A percentile compares a stretch with the other conserved stretches of the same genome.
Evolutionary conservation across 2,113 vertebrate genomes (phyloP).

Genomic region (Sminthopsis crassicaudata): DNA sequence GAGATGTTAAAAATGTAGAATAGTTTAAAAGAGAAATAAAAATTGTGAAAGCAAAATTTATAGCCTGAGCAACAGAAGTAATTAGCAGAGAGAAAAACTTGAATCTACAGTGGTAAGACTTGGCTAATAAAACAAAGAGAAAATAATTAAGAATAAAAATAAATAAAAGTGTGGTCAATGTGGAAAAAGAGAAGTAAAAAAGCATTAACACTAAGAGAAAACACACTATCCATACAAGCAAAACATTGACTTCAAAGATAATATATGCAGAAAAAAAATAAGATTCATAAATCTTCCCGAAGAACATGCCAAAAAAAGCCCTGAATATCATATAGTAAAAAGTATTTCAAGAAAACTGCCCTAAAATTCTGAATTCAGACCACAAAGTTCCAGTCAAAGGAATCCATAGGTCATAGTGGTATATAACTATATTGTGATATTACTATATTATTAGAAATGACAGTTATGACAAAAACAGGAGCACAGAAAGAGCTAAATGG

Average conservation of each 20-base stretch:
- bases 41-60: background rate
- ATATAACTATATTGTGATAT: no score
- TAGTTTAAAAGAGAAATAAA: background rate
- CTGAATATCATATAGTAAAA: background rate
- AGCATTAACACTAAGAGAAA: background rate
- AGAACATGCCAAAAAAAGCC: background rate
- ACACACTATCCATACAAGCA: background rate
- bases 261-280: background rate
- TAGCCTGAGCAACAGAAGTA: background rate
- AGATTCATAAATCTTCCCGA: background rate
- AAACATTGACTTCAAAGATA: background rate
- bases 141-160: background rate
- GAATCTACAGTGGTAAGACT: background rate
- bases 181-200: background rate
- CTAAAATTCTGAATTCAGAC: background rate
- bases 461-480: no score
- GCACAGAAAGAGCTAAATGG: no score
- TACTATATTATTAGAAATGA: no score
- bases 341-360: background rate
- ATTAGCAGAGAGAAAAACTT: background rate
- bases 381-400: background rate
- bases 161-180: background rate
- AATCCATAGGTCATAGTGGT: background rate
- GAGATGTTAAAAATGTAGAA: background rate
- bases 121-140: background rate